Base-by-base conservation (phyloP, 2,888 invertebrate species). In the Plagodis dolabraria region DNA sequence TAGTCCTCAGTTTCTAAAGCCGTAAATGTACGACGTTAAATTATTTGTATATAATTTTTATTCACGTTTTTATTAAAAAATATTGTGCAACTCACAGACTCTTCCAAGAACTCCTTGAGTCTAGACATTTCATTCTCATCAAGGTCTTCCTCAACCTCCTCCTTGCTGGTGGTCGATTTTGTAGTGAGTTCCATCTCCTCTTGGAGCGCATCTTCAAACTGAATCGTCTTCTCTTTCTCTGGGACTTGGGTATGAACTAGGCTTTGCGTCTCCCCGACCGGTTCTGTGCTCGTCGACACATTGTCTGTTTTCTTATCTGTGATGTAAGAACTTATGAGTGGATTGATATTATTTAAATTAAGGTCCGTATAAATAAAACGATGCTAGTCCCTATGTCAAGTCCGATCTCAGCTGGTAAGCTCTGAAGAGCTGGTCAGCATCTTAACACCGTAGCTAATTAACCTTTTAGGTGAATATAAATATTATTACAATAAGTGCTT, bases 31-130 rank as follows among this genome's bases (percentile, higher is more conserved):
- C 22, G 22, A 4, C 22, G 22, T 22, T 22, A 22, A 22, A 22
- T 22, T 22, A 22, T 2, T 22, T 2, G 4, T 22, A 22, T 22
- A 22, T 2, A 22, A 22, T 2, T 22, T 22, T n/a, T 22, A 22
- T 2, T 2, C 2, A 22, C 22, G 22, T 5, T 38, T 38, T 38
- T 38, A 0, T 8, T 4, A 9, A 38, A 38, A 9, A 8, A 8
- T 9, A 9, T 4, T 38, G 9, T 8, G 5, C 2, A 62, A 74
- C 85, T 83, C 63, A 91, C 92, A 56, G 91, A 80, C 62, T 92
- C 91, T 55, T 92, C 92, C 51, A 92, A 68, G 53, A 90, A 82
- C 65, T 92, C 92, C 66, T 89, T 92, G 47, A 92, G 85, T 67
- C 77, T 84, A 2, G 80, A 72, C 49, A 92, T 67, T 59, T 92